A percentile compares a stretch with the other conserved stretches of the same genome.
These are phyloP conservation scores for Cassiopea xamachana DNA, from an alignment of 30 jellyfish, hydroid and myxozoan genomes.

Conservation along the genomic window DNA sequence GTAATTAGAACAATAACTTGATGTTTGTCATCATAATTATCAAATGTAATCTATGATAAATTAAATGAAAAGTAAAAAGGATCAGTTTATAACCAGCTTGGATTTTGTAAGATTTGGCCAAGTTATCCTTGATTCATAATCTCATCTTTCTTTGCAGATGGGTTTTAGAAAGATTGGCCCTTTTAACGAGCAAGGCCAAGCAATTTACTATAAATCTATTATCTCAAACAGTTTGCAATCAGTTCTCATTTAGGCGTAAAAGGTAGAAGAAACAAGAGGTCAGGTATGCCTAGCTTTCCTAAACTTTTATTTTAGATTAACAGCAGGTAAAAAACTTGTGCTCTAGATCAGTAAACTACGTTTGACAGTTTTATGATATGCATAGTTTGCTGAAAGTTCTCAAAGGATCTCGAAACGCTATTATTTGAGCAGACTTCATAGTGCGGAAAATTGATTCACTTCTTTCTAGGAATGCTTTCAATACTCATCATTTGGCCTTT, in stretches of 20 bases:
- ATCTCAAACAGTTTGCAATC: background rate
- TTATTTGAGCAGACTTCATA: too few relatives aligned
- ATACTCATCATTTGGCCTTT: too few relatives aligned
- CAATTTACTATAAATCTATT: background rate
- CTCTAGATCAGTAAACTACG: too few relatives aligned
- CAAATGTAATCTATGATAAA: background rate
- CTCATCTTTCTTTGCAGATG: constrained; percentile 25
- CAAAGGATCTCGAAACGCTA: too few relatives aligned
- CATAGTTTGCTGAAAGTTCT: too few relatives aligned
- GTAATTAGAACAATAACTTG: background rate
- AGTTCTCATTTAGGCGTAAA: background rate
- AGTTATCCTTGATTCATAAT: background rate
- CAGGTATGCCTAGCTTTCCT: background rate
- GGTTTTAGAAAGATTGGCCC: constrained; percentile 4
- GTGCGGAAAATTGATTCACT: too few relatives aligned
- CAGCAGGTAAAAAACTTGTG: too few relatives aligned
- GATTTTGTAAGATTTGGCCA: constrained; percentile 10
- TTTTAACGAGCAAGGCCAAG: background rate
- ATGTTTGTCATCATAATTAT: background rate
- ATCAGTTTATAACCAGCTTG: constrained; percentile 35
- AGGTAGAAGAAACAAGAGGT: background rate
- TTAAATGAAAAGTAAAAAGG: background rate
- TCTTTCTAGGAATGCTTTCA: too few relatives aligned
- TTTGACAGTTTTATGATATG: too few relatives aligned
- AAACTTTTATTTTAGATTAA: background rate